Base-by-base conservation (phyloP, 2,113 vertebrate genomes). In the Fulica atra region DNA sequence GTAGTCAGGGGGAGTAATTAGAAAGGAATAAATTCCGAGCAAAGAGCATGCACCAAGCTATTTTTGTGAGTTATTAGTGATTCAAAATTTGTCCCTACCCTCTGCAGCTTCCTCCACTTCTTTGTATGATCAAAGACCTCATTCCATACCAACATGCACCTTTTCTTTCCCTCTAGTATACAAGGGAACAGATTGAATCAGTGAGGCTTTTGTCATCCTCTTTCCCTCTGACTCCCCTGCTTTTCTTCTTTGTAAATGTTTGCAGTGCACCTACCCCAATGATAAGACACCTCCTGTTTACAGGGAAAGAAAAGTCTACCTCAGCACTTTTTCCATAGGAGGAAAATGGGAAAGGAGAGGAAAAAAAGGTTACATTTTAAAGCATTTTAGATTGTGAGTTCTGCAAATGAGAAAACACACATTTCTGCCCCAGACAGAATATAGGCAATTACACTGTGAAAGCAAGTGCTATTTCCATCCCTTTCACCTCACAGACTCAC, bases 301-400 rank as follows among this genome's bases (percentile, higher is more conserved):
- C 44, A 2, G 70, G 78, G 44, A 23, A 33, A 76, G 66, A 74
- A 95, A 95, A 56, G 23, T 4, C 85, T 61, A 42, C 33, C 90
- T 95, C 96, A 97, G 96, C 96, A 78, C 65, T 94, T 91, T 38
- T 84, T 80, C 84, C 73, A 36, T 8, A 13, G 74, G 44, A 70
- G 26, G 46, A 46, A 66, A 80, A 68, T 1, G 9, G 10, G 29
- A 7, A 21, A 48, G 19, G 20, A 48, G 20, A 48, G 21, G 21
- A 20, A 4, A 1, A 11, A 46, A 15, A 9, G n/a, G 76, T 35
- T 6, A 20, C 74, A 20, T 94, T 94, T 88, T 50, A 57, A 64
- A 93, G 86, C 88, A 14, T 38, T 90, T 86, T 46, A 88, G 56
- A 50, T 65, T 36, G 72, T 9, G 81, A 87, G 81, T 78, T 78